Conservation (phyloP, 2,113 vertebrate genomes). For the Coptodon bakossiorum region DNA sequence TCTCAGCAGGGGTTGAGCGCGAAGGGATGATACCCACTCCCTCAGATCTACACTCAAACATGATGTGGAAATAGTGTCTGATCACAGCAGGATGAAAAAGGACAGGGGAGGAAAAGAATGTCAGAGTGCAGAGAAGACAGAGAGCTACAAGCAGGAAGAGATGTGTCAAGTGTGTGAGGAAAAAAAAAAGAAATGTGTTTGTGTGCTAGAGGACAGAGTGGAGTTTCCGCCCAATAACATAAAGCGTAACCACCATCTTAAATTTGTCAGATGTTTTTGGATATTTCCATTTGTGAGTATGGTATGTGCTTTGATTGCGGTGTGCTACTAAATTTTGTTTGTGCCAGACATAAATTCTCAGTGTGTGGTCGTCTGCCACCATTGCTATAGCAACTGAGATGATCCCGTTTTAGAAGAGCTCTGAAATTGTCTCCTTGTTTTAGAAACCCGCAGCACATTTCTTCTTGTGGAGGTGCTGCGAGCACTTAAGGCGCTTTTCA, state of each 20-base stretch:
- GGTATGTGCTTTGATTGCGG: background rate
- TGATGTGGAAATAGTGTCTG: constrained; percentile 6
- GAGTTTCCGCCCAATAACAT: background rate
- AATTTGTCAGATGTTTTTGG: background rate
- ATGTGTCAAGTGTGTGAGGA: constrained; percentile 6
- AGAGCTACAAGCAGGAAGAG: background rate
- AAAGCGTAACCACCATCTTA: background rate
- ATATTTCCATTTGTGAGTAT: background rate
- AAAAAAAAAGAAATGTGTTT: constrained; percentile 1
- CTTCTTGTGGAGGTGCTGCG: background rate
- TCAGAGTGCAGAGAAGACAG: background rate
- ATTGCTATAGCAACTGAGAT: constrained; percentile 62
- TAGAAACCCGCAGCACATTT: constrained; percentile 4
- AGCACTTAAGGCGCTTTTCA: background rate
- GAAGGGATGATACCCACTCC: constrained; percentile 1
- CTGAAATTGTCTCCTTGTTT: constrained; percentile 31
- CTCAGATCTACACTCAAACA: constrained; percentile 10
- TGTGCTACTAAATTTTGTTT: constrained; percentile 14
- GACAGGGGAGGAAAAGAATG: background rate
- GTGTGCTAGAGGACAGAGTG: background rate
- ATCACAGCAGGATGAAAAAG: constrained; percentile 25
- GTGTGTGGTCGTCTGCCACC: constrained; percentile 50
- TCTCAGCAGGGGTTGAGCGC: constrained; percentile 3
- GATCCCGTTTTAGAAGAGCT: constrained; percentile 41
- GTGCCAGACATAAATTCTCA: constrained; percentile 42